Evolutionary conservation across 2,113 vertebrate genomes (phyloP).

Genomic region (Zosterops borbonicus): DNA sequence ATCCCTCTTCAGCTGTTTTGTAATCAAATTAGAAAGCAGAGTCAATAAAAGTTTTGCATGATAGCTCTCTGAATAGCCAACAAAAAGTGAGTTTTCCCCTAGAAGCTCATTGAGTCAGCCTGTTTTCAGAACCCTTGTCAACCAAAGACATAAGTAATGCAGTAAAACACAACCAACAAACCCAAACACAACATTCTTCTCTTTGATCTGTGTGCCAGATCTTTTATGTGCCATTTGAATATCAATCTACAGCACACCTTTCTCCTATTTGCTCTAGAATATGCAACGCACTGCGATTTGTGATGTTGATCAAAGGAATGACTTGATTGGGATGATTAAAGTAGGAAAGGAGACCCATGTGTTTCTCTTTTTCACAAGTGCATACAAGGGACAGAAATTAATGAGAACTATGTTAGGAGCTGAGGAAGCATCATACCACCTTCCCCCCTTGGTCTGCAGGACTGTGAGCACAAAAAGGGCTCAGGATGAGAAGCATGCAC

Average conservation of each 20-base stretch:
- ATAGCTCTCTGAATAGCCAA: not conserved
- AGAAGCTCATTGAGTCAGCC: not conserved
- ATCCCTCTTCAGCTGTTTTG: not conserved
- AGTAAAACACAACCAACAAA: not conserved
- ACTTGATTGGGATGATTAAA: slow-evolving; percentile 17
- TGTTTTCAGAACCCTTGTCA: not conserved
- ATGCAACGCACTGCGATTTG: not conserved
- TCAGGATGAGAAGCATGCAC: not conserved
- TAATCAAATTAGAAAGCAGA: not conserved
- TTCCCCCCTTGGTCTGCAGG: not conserved
- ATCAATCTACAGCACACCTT: not conserved
- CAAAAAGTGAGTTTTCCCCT: not conserved
- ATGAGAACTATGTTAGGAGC: not conserved
- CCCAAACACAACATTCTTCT: not conserved
- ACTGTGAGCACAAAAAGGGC: not conserved
- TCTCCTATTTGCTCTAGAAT: not conserved
- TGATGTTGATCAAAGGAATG: slow-evolving; percentile 47
- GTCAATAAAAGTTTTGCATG: not conserved
- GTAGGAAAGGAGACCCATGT: not conserved
- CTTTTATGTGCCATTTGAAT: slow-evolving; percentile 17
- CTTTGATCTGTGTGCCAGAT: slow-evolving; percentile 17
- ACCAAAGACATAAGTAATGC: not conserved
- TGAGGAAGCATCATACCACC: not conserved
- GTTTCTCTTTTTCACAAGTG: slow-evolving; percentile 8
- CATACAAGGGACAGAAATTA: not conserved